A percentile compares a stretch with the other conserved stretches of the same genome.
These are phyloP conservation scores for Erebia ligea DNA, from an alignment of 2,888 invertebrate genomes.

Conservation along the genomic window DNA sequence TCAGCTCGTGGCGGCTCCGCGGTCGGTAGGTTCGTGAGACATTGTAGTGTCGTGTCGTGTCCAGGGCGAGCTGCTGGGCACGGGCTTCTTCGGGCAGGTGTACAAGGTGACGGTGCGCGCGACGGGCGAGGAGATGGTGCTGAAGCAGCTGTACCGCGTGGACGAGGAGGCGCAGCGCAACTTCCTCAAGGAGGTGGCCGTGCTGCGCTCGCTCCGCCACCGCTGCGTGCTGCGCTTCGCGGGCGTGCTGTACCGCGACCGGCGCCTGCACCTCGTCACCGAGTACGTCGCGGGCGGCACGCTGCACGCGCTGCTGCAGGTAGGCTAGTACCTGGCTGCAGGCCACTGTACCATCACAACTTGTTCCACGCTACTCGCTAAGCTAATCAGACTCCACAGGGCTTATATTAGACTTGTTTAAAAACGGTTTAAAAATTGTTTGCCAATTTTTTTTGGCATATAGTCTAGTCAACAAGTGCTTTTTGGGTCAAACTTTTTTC, in stretches of 20 bases:
- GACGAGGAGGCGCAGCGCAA: slow-evolving; percentile 97
- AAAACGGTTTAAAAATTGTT: too few relatives aligned
- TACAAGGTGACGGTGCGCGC: slow-evolving; percentile 95
- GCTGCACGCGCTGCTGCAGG: slow-evolving; percentile 91
- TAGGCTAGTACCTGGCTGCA: too few relatives aligned
- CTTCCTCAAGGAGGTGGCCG: slow-evolving; percentile 97
- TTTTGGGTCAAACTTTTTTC: too few relatives aligned
- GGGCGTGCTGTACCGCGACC: slow-evolving; percentile 96
- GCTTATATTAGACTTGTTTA: too few relatives aligned
- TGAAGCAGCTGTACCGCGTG: slow-evolving; percentile 95
- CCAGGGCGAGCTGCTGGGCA: slow-evolving; percentile 93
- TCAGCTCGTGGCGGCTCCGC: too few relatives aligned
- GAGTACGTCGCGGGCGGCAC: slow-evolving; percentile 97
- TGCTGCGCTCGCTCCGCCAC: slow-evolving; percentile 93
- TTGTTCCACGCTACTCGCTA: too few relatives aligned
- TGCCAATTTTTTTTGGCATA: too few relatives aligned
- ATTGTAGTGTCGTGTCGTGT: too few relatives aligned
- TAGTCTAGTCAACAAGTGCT: too few relatives aligned
- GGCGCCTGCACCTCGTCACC: slow-evolving; percentile 94
- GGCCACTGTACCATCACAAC: too few relatives aligned
- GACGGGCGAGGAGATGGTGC: slow-evolving; percentile 96
- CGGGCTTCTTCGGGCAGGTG: slow-evolving; percentile 97
- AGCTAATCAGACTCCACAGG: too few relatives aligned
- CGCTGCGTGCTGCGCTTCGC: slow-evolving; percentile 95
- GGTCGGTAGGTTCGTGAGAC: too few relatives aligned